Conservation (phyloP, 2,888 invertebrate genomes). For the Nemoura dubitans region DNA sequence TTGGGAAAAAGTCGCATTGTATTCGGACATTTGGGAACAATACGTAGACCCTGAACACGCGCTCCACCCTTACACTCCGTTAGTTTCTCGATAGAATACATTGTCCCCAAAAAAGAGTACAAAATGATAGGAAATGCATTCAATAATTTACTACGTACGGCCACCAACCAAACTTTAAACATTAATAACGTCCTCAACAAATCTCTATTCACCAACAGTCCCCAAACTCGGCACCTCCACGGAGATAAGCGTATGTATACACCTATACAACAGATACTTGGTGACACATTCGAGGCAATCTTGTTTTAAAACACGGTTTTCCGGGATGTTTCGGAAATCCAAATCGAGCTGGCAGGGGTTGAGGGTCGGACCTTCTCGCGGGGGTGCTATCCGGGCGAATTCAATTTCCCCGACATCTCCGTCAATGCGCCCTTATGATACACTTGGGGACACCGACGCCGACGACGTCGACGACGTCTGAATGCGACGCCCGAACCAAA, state of each 20-base stretch:
- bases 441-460: constrained; percentile 22
- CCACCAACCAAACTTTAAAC: constrained; percentile 17
- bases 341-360: neutral
- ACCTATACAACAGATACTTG: neutral
- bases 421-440: constrained; percentile 35
- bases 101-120: constrained; percentile 20
- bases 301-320: neutral
- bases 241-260: too few species aligned
- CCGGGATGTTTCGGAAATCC: neutral
- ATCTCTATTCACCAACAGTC: neutral
- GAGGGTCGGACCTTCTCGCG: constrained; percentile 13
- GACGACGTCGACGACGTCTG: neutral
- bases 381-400: constrained; percentile 39
- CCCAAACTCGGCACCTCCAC: neutral
- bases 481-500: neutral
- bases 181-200: neutral
- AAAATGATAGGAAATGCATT: constrained; percentile 17
- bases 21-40: constrained; percentile 21
- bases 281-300: neutral
- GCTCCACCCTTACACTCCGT: constrained; percentile 29
- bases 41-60: neutral
- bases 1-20: constrained; percentile 30
- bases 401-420: constrained; percentile 36
- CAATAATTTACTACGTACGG: constrained; percentile 9
- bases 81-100: constrained; percentile 2